A percentile compares a stretch with the other conserved stretches of the same genome.
phyloP scores from a whole-genome alignment of 2,888 invertebrate species.

The Dermolepida albohirtum region DNA sequence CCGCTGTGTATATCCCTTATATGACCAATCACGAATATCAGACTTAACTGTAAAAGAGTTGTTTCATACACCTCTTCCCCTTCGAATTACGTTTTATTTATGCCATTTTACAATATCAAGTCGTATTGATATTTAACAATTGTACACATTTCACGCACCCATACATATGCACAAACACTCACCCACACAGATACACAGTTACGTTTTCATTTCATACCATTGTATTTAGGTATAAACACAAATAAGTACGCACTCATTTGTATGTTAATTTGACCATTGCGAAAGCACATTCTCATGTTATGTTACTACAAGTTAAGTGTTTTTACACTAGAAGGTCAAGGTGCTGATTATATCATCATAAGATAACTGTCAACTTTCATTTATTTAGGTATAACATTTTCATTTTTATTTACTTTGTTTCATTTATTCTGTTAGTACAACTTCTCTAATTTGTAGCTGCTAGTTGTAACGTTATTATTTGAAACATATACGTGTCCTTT shows the following conservation, averaged over 20 bases:
- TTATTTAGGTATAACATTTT: conserved; percentile 16
- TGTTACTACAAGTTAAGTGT: conserved; percentile 13
- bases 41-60: conserved; percentile 41
- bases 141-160: background rate
- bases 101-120: conserved; percentile 29
- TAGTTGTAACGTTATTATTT: no score
- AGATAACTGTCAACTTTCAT: conserved; percentile 22
- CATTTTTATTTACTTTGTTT: conserved; percentile 16
- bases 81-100: conserved; percentile 29
- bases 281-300: conserved; percentile 32
- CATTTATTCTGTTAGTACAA: background rate
- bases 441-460: no score
- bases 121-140: conserved; percentile 23
- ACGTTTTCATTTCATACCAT: conserved; percentile 11
- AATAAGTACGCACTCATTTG: conserved; percentile 30
- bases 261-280: conserved; percentile 37
- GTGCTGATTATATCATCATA: conserved; percentile 32
- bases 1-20: conserved; percentile 34
- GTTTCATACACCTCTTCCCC: conserved; percentile 23
- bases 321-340: conserved; percentile 37
- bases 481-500: no score
- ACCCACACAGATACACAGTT: background rate
- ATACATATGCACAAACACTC: background rate
- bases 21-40: conserved; percentile 40
- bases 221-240: conserved; percentile 29